These are phyloP conservation scores for Chloroclystis v-ata DNA, from an alignment of 2,888 invertebrate species.

Conservation along the genomic window DNA sequence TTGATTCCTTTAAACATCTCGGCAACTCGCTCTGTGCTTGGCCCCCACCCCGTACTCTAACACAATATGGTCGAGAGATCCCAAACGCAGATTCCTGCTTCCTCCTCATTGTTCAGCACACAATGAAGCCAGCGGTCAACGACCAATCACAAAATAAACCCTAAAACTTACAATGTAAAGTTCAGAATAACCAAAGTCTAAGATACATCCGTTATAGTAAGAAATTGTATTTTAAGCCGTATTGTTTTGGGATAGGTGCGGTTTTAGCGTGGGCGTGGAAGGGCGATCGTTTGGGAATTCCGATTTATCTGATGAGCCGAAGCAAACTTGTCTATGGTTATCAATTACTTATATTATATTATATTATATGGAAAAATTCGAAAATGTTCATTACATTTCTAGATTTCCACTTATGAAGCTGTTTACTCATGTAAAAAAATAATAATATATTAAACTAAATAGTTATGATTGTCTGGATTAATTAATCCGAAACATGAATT, in stretches of 20 bases:
- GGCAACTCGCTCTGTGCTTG: constrained; percentile 23
- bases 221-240: neutral
- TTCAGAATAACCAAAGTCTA: neutral
- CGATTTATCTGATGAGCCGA: constrained; percentile 7
- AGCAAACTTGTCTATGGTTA: neutral
- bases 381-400: no score
- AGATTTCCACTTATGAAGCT: no score
- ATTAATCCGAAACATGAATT: no score
- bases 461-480: no score
- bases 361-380: no score
- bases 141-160: constrained; percentile 11
- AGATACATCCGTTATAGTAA: neutral
- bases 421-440: no score
- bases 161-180: constrained; percentile 10
- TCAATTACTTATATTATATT: no score
- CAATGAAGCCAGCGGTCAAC: constrained; percentile 45
- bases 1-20: no score
- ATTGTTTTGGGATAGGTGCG: neutral
- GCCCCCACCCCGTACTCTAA: constrained; percentile 32
- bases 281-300: constrained; percentile 12
- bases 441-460: no score
- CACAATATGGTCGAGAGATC: constrained; percentile 45
- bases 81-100: constrained; percentile 57
- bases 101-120: constrained; percentile 53
- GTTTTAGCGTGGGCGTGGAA: constrained; percentile 3